Percentiles rank a stretch among this genome's conserved stretches.
phyloP scores from a whole-genome alignment of 2,113 vertebrate genomes.

The Brachyhypopomus occidentalis region DNA sequence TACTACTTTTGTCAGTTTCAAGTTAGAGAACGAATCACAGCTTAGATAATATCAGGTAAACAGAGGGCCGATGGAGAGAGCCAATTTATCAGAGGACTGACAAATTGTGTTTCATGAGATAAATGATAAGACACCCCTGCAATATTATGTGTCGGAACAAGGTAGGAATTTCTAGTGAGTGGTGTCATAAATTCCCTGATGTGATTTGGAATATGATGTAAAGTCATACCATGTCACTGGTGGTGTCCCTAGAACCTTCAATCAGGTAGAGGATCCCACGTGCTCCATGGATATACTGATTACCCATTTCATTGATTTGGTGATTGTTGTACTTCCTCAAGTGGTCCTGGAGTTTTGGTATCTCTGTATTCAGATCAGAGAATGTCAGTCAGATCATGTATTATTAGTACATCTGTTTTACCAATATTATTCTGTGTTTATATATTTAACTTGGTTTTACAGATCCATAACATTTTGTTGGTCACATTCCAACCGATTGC shows the following conservation, averaged over 20 bases:
- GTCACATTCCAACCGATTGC: too few species aligned
- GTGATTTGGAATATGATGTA: neutral
- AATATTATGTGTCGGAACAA: too few species aligned
- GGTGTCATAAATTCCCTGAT: neutral
- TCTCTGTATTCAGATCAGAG: conserved; percentile 12
- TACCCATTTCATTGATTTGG: neutral
- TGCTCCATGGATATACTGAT: neutral
- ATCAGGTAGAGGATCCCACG: conserved; percentile 28
- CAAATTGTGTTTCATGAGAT: too few species aligned
- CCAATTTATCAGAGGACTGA: too few species aligned
- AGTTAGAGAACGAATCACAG: too few species aligned
- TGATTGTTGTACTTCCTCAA: neutral
- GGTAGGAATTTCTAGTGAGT: neutral
- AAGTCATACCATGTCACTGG: neutral
- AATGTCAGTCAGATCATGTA: neutral
- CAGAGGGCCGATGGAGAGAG: too few species aligned
- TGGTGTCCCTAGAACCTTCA: neutral
- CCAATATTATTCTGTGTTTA: neutral
- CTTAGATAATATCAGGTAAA: too few species aligned
- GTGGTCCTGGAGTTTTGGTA: neutral
- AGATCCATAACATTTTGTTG: too few species aligned
- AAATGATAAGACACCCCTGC: too few species aligned
- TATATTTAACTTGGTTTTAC: neutral
- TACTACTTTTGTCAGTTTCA: too few species aligned
- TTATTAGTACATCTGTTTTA: neutral